Base-by-base conservation (phyloP, 2,888 invertebrate genomes). In the Perizoma flavofasciatum region DNA sequence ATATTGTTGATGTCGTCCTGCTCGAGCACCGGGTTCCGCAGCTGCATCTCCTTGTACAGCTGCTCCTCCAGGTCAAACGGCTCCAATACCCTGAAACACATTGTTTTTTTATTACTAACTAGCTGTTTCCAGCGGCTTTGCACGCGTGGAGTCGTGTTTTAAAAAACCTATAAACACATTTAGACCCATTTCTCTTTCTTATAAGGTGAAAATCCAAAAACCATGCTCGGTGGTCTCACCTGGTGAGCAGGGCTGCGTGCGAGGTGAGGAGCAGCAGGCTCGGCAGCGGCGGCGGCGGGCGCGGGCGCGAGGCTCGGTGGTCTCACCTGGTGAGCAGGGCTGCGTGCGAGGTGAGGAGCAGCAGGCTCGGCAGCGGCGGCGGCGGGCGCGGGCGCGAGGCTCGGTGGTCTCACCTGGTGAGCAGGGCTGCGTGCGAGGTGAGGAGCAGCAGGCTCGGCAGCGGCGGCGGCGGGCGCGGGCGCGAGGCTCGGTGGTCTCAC, bases 261-360 rank as follows among this genome's bases (percentile, higher is more conserved):
- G 93, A 85, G 10, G 96, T 87, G 32, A 96, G 79, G 0, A 94
- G 85, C 3, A 96, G 88, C 6, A 95, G 77, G 10, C 93, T 88
- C 3, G 78, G 79, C 9, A 83, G 73, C 5, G 84, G 81, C 6
- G 82, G 69, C 0, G 71, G 11, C 0, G 77, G 61, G 11, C 0
- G 77, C 61, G 4, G 79, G 69, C n/a, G 76, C 79, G 8, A 77
- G 55, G 0, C 79, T 95, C 32, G 96, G 87, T 53, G 10, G 2
- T 50, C 22, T 22, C 40, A 95, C 83, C 77, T 96, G 96, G 44
- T 96, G 95, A 0, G 94, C 95, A 5, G 88, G 88, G 48, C 95
- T 95, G 4, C 49, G 92, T 83, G 50, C 88, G 86, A 85, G 10
- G 96, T 87, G 32, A 96, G 79, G 0, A 94, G 85, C 3, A 96